These are phyloP conservation scores for Archilochus colubris DNA, from an alignment of 2,113 vertebrate species.

Conservation along the genomic window DNA sequence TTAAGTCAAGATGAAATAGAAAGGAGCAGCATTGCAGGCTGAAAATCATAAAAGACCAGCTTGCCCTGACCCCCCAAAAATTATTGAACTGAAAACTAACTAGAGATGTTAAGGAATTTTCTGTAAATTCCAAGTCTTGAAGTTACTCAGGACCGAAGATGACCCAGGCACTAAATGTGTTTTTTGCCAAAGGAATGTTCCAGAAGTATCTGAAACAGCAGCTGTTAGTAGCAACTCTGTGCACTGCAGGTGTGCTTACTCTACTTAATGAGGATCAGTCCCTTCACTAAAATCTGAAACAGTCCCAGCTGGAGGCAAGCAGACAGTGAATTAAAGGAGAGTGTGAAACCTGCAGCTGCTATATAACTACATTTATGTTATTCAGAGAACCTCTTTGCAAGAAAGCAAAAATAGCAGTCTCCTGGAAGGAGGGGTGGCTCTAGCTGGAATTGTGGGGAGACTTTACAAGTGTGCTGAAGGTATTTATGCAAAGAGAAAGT, in stretches of 20 bases:
- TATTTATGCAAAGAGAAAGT: background rate
- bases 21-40: conserved; percentile 58
- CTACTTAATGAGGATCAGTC: background rate
- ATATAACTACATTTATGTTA: background rate
- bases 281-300: background rate
- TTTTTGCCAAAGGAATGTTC: background rate
- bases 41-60: conserved; percentile 72
- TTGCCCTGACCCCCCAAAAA: conserved; percentile 59
- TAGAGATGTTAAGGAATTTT: conserved; percentile 51
- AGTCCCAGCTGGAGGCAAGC: background rate
- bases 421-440: background rate
- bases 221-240: background rate
- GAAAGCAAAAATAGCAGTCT: background rate
- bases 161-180: background rate
- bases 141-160: background rate
- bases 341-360: background rate
- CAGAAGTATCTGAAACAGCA: background rate
- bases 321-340: background rate
- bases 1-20: conserved; percentile 80
- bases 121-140: background rate
- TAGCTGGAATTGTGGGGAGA: background rate
- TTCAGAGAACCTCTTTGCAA: background rate
- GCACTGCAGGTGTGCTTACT: background rate
- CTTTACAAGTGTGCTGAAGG: background rate
- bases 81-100: conserved; percentile 57